Conservation (phyloP, 1,140 invertebrate genomes). For the Dendroctonus valens region DNA sequence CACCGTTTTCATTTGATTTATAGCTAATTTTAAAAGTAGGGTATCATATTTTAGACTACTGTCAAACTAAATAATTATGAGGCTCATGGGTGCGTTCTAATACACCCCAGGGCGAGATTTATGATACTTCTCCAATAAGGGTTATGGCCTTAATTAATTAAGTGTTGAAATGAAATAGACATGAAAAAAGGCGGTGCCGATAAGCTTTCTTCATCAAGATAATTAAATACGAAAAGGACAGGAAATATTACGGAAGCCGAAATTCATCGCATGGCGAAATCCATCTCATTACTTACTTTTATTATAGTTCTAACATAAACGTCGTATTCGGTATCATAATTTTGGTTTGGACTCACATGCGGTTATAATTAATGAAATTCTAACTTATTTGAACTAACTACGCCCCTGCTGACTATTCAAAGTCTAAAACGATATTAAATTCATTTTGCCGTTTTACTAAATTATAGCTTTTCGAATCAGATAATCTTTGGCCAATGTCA, state of each 20-base stretch:
- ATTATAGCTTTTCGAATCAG: too few relatives aligned
- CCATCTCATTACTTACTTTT: too few relatives aligned
- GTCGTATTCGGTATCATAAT: too few relatives aligned
- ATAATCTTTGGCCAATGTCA: neutral
- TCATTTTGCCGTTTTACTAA: too few relatives aligned
- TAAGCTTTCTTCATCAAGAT: conserved; percentile 27
- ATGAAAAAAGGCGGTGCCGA: conserved; percentile 26
- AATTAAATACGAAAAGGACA: conserved; percentile 19
- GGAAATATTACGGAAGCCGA: conserved; percentile 4
- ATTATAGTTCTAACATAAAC: too few relatives aligned
- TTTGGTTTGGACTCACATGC: too few relatives aligned
- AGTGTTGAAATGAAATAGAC: conserved; percentile 30
- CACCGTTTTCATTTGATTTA: too few relatives aligned
- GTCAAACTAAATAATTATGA: conserved; percentile 25
- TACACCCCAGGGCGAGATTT: conserved; percentile 30
- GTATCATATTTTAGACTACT: conserved; percentile 14
- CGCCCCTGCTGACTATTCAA: too few relatives aligned
- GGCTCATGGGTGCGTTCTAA: conserved; percentile 15
- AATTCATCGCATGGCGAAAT: conserved; percentile 8
- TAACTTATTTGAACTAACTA: too few relatives aligned
- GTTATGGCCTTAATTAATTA: conserved; percentile 31
- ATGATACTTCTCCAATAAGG: conserved; percentile 27
- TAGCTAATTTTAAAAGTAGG: too few relatives aligned
- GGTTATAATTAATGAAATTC: too few relatives aligned
- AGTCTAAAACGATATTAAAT: too few relatives aligned